Evolutionary conservation across 2,888 invertebrate species (phyloP).

Genomic region (Crematogaster levior): DNA sequence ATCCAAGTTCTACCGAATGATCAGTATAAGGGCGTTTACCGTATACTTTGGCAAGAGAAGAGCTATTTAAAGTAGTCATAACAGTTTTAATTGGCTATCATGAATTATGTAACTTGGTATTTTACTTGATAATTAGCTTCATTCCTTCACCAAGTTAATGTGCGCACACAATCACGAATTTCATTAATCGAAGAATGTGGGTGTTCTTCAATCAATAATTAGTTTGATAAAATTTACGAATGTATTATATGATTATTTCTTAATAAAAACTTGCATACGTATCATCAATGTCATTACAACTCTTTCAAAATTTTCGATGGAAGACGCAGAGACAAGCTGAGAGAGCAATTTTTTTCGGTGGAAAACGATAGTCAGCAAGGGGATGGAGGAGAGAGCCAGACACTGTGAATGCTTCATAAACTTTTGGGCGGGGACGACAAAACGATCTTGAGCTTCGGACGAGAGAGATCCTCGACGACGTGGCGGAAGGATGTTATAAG

Average conservation of each 20-base stretch:
- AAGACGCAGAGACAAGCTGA: conserved; percentile 27
- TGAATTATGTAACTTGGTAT: conserved; percentile 9
- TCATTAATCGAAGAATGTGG: too few relatives aligned
- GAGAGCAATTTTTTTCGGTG: conserved; percentile 28
- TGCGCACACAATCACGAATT: neutral
- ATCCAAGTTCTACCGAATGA: conserved; percentile 31
- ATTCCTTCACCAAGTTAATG: neutral
- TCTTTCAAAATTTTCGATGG: conserved; percentile 14
- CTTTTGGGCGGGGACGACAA: conserved; percentile 66
- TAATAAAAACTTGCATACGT: neutral
- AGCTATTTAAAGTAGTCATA: conserved; percentile 16
- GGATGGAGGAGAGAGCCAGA: neutral
- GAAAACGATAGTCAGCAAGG: conserved; percentile 57
- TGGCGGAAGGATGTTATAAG: conserved; percentile 78
- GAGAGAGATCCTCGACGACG: conserved; percentile 61
- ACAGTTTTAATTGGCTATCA: conserved; percentile 21
- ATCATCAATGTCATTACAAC: neutral
- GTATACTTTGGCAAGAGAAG: conserved; percentile 5
- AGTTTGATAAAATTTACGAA: neutral
- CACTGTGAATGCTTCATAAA: conserved; percentile 63
- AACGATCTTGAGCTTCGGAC: conserved; percentile 60
- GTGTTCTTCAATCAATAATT: neutral
- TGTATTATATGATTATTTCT: neutral
- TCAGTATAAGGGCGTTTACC: conserved; percentile 24
- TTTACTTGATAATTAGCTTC: conserved; percentile 10